Evolutionary conservation across 2,888 invertebrate genomes (phyloP), one percentile per base, ranked within the genome.

Genomic region (Pseudococcus viburni): DNA sequence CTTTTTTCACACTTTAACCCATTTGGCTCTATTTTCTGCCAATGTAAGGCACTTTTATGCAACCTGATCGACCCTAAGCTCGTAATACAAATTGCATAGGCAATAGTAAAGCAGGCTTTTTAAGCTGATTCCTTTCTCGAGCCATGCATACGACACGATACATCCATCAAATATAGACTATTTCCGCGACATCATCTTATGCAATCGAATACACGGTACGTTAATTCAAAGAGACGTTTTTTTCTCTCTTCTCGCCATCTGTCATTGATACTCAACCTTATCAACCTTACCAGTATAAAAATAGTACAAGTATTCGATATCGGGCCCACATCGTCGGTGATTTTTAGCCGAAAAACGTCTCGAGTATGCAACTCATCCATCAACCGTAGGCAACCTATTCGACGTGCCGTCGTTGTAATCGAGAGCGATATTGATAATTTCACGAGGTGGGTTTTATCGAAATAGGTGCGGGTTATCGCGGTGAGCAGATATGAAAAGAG

Each of bases 401-500:
- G 73, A 73, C 73, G 73, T 73, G 8, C 33, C 73, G 17, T 33
- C 73, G 73, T 33, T 55, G 22, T 73, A 73, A 73, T 73, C 73
- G 73, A 73, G 33, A 73, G 17, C 73, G 17, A 73, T 73, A 73
- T 73, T 33, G 73, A 73, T 73, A 73, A 73, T 73, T 73, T 64
- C 9, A 22, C 15, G 39, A 33, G 73, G 33, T 73, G 73, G 26
- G 33, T 73, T 73, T 73, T 73, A 73, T 33, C 17, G 26, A 73
- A 33, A 33, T 9, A 11, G 22, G 22, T 22, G 15, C 73, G 39
- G n/a, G 33, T 83, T 83, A 83, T 83, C 80, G 80, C 80, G 80
- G 80, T 46, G 80, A 83, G 33, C 80, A 83, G 46, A 42, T 83
- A 83, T 46, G 80, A 83, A 83, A 83, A 83, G 80, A 46, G 80